Base-by-base conservation (phyloP, 2,888 invertebrate species). In the Blastobasis adustella region DNA sequence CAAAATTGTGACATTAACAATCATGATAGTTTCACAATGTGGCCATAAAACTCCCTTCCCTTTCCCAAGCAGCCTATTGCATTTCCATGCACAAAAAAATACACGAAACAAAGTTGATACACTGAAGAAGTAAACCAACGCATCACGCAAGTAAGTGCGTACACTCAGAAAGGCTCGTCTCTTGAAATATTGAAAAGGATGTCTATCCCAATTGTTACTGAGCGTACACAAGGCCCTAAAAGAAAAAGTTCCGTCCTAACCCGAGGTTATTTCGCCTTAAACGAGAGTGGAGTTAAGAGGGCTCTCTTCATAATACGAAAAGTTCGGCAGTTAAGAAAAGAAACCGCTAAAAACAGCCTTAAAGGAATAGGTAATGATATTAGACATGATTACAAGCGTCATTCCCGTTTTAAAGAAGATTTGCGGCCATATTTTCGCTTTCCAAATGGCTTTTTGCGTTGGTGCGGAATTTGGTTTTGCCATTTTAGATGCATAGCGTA, bases 231-330 rank as follows among this genome's bases (percentile, higher is more conserved):
- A 52, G 50, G 55, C 51, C 50, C 47, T 52, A 51, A 55, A 60
- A 58, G 51, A 58, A 61, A 60, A 62, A 62, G 57, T 53, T 50
- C 57, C 62, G 58, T 59, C 64, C 61, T 55, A 58, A 60, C 40
- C 42, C 23, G 64, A 63, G 58, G 57, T 63, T 57, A 46, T 51
- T 54, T 61, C 62, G 61, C 62, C 65, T 71, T 65, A 70, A 71
- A 68, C 58, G 63, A 56, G 63, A 66, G 60, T 71, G 61, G 54
- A 66, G 67, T 63, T 71, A 72, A 71, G 70, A 67, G 66, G 69
- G 72, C 65, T 62, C 68, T 71, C 67, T 63, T 64, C 61, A 66
- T 79, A 73, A 78, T 78, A 78, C 64, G 73, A 73, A 80, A 80
- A 80, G 59, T 80, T 80, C 58, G 62, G 64, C 74, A 66, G 66